Evolutionary conservation across 2,113 vertebrate genomes (phyloP), one percentile per base, ranked within the genome.

Genomic region (Brachypodius melanocephalos): DNA sequence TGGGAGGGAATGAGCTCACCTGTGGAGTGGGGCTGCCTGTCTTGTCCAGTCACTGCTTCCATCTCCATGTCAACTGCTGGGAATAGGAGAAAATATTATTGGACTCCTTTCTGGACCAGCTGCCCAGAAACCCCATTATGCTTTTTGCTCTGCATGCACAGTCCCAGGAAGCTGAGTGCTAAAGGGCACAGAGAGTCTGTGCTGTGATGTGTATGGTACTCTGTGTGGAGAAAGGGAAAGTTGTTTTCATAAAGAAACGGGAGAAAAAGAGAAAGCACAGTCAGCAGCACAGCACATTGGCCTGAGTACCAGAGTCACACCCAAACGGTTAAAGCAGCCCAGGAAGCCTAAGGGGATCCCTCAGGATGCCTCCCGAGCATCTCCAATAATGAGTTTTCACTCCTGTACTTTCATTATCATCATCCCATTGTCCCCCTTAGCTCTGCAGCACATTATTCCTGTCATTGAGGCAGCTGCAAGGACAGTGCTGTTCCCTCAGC

Each of bases 331-430:
- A 89, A 90, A 94, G 32, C 42, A 85, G 58, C 49, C 40, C 74
- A 69, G 84, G 71, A 95, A 85, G 58, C 84, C 59, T 52, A 17
- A 61, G 42, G 66, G 24, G 12, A 8, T 93, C 89, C 89, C 87
- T 95, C 81, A 91, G 81, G 81, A 75, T 32, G 32, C 38, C 57
- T 94, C 58, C 34, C 0, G 18, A 69, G 62, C 58, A 58, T 85
- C 62, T 82, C 62, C 32, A 32, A 67, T 96, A 91, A 94, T 92
- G 91, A 95, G 90, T 94, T 97, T 90, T 95, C 93, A 76, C 91
- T 79, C 61, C 87, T 89, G 36, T 76, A 24, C 81, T 94, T 89
- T 73, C 91, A 79, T 92, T 90, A 88, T 68, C 84, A 2, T 79
- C 17, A 54, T 81, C 93, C 86, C 45, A 43, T 92, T 71, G 74